Evolutionary conservation across 2,888 invertebrate species (phyloP), one percentile per base, ranked within the genome.

Genomic region (Caenorhabditis imperialis): DNA sequence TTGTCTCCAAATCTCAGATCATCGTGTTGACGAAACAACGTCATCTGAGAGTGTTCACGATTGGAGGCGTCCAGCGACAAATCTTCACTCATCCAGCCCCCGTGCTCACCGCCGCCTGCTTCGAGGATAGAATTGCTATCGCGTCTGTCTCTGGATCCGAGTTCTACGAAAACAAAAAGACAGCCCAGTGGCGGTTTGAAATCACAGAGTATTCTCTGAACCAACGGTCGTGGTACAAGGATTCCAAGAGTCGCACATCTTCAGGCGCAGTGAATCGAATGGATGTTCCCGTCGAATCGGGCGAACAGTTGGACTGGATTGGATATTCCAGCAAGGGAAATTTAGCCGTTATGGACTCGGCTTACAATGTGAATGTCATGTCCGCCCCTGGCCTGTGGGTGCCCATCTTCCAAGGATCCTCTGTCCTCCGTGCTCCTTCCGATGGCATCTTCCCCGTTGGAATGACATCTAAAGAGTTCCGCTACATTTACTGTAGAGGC

Each of bases 41-140:
- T 22, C 91, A 93, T 80, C 89, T 98, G 51, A 90, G 96, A n/a
- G 89, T 97, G 4, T 96, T 93, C 89, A 93, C 93, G 5, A 90
- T 93, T 12, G 92, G 93, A 89, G 98, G 98, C 47, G 92, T 94
- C 0, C 97, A 98, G 90, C 91, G 93, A 85, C 93, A 93, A 84
- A 89, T 93, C 8, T 89, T 94, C 55, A 91, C 92, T 1, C 88
- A 94, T 51, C 92, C 93, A 0, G 77, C 65, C 6, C 92, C 92
- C 5, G 90, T 93, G 16, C 91, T 95, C 4, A 91, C 92, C 27
- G 90, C 94, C 88, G 89, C 92, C 45, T 92, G 92, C 0, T 90
- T 91, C 77, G 90, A 90, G 38, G 90, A 92, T 86, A 90, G 91
- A 51, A 88, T 94, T 18, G 88, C 93, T 73, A 90, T 93, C 12